Percentiles rank a stretch among this genome's conserved stretches.
Conservation (phyloP, 2,888 invertebrate species). For the Augochlorella aurata region DNA sequence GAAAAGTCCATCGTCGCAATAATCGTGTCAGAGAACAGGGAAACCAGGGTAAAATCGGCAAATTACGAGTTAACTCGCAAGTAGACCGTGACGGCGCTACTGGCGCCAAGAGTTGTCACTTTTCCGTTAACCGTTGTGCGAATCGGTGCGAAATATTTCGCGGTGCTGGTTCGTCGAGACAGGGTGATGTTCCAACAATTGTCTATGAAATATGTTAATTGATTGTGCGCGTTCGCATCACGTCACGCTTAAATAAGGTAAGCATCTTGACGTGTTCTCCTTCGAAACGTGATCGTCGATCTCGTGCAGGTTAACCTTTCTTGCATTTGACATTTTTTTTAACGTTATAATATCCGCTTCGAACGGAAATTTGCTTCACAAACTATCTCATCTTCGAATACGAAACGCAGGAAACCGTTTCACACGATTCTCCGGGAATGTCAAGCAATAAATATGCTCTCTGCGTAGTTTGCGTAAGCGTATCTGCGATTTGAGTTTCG, state of each 20-base stretch:
- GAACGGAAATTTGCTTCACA: conserved; percentile 20
- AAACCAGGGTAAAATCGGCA: conserved; percentile 19
- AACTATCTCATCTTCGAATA: background rate
- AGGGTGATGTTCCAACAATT: conserved; percentile 44
- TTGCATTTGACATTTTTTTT: conserved; percentile 47
- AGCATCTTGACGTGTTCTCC: background rate
- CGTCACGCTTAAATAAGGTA: conserved; percentile 50
- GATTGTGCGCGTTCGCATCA: conserved; percentile 6
- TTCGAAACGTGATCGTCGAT: background rate
- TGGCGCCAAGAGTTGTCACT: conserved; percentile 59
- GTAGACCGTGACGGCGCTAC: conserved; percentile 58
- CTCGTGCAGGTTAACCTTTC: conserved; percentile 53
- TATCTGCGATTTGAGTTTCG: conserved; percentile 23
- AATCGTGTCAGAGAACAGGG: conserved; percentile 1
- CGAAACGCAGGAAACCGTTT: background rate
- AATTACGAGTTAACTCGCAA: conserved; percentile 40
- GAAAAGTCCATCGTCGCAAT: conserved; percentile 2
- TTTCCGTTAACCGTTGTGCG: conserved; percentile 55
- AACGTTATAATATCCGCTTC: conserved; percentile 25
- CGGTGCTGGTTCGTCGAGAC: conserved; percentile 36
- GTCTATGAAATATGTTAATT: conserved; percentile 58
- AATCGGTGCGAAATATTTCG: conserved; percentile 42
- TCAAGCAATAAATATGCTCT: conserved; percentile 25
- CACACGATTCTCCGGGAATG: background rate
- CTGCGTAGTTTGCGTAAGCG: conserved; percentile 11